Conservation (phyloP, 2,797 vertebrate genomes). For the Micrastur ruficollis region DNA sequence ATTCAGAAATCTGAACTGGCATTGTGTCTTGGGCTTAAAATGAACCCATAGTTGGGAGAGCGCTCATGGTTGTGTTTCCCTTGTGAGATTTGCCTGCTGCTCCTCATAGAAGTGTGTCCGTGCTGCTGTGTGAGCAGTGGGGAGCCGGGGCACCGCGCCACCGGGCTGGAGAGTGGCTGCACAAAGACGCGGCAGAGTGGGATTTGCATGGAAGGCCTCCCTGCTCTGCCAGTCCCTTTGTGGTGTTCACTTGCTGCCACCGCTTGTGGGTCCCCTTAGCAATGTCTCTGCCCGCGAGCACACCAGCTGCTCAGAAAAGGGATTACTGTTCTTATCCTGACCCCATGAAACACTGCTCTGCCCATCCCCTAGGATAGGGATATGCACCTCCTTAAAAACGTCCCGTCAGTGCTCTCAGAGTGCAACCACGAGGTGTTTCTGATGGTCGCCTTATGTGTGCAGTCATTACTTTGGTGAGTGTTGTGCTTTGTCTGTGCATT, state of each 20-base stretch:
- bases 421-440: not conserved
- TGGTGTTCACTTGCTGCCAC: not conserved
- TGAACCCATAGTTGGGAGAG: conserved; percentile 57
- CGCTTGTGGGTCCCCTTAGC: not conserved
- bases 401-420: not conserved
- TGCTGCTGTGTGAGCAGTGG: not conserved
- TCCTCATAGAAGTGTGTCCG: not conserved
- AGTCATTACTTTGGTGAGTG: not conserved
- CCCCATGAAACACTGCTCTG: not conserved
- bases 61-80: not conserved
- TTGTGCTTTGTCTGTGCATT: not conserved
- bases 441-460: not conserved
- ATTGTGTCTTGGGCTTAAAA: conserved; percentile 91
- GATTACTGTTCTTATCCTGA: not conserved
- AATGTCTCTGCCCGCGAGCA: not conserved
- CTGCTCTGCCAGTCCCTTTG: not conserved
- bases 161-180: not conserved
- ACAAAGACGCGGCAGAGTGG: not conserved
- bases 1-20: conserved; percentile 93
- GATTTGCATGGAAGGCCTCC: not conserved
- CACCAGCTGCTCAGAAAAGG: not conserved
- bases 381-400: not conserved
- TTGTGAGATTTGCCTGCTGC: conserved; percentile 19
- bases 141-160: not conserved
- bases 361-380: not conserved